These are phyloP conservation scores for Tromatobia lineatoria DNA, from an alignment of 2,888 invertebrate species.

Conservation along the genomic window DNA sequence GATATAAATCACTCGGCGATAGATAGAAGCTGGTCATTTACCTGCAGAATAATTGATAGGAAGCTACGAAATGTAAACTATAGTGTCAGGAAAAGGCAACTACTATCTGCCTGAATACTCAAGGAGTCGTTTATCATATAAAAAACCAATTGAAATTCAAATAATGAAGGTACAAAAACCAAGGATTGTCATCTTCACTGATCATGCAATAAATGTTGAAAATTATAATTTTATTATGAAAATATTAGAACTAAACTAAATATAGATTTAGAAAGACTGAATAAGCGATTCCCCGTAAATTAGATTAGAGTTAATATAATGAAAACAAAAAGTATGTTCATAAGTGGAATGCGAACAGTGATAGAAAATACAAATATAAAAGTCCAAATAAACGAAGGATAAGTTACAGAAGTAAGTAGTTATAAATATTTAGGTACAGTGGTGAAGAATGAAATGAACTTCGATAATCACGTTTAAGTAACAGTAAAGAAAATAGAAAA, in stretches of 20 bases:
- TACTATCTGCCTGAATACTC: background rate
- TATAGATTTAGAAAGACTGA: background rate
- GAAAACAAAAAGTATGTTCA: constrained; percentile 24
- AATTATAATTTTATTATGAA: constrained; percentile 1
- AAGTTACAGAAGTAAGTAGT: constrained; percentile 53
- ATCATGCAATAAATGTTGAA: background rate
- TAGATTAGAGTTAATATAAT: constrained; percentile 28
- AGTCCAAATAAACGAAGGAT: background rate
- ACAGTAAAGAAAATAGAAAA: constrained; percentile 59
- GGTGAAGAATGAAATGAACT: constrained; percentile 49
- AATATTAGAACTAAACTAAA: background rate
- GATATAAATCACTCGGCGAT: constrained; percentile 1
- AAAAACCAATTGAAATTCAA: background rate
- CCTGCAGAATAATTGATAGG: background rate
- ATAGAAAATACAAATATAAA: background rate
- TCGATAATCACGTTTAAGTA: constrained; percentile 49
- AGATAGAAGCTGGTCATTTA: background rate
- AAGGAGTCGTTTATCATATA: background rate
- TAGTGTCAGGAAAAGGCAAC: background rate
- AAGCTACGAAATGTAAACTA: background rate
- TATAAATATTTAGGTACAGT: constrained; percentile 55
- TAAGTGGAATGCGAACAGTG: background rate
- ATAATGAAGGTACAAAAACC: background rate
- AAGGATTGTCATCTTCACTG: background rate
- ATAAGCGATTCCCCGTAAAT: background rate